phyloP scores from a whole-genome alignment of 1,140 invertebrate species.

The Caenorhabditis tropicalis region DNA sequence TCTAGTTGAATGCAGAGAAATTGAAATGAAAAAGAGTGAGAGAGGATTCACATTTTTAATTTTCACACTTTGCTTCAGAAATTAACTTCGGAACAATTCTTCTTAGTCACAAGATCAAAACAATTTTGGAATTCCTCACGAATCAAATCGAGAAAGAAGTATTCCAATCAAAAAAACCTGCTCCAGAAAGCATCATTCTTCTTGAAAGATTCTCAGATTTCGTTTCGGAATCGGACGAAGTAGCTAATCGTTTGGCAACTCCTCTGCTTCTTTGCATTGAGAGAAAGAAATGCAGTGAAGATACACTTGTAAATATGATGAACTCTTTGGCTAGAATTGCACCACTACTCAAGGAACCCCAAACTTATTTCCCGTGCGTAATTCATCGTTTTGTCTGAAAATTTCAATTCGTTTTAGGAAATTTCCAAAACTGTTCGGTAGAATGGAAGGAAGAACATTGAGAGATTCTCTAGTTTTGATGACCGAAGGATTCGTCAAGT shows the following conservation, averaged over 20 bases:
- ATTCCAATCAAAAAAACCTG: neutral
- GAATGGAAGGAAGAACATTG: slow-evolving; percentile 31
- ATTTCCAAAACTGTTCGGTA: slow-evolving; percentile 36
- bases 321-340: slow-evolving; percentile 39
- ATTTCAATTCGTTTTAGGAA: neutral
- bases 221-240: slow-evolving; percentile 33
- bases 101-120: slow-evolving; percentile 7
- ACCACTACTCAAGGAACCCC: neutral
- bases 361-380: neutral
- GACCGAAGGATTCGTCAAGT: slow-evolving; percentile 30
- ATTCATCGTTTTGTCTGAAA: neutral
- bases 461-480: slow-evolving; percentile 41
- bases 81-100: slow-evolving; percentile 43
- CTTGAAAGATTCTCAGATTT: slow-evolving; percentile 34
- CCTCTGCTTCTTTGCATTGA: slow-evolving; percentile 1
- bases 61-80: neutral
- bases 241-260: slow-evolving; percentile 25
- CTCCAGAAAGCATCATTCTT: slow-evolving; percentile 2
- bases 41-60: neutral
- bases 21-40: slow-evolving; percentile 15
- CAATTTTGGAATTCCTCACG: slow-evolving; percentile 45
- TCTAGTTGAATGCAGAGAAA: neutral
- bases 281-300: slow-evolving; percentile 16
- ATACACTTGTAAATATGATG: slow-evolving; percentile 29
- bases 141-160: slow-evolving; percentile 46